phyloP scores from a whole-genome alignment of 2,113 vertebrate species.

The Oxyruncus cristatus region DNA sequence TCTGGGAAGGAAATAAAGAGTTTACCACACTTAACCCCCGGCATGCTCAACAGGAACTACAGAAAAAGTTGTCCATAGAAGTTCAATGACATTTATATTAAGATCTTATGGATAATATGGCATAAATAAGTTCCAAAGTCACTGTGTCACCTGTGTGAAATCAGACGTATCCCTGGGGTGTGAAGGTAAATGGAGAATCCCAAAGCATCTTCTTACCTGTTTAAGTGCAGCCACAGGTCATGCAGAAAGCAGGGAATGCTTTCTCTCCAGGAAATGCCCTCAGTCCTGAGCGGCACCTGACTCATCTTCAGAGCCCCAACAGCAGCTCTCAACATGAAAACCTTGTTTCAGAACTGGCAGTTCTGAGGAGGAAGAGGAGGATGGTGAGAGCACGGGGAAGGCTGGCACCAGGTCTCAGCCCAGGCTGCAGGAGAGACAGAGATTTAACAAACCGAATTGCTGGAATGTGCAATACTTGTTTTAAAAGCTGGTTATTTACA shows the following conservation, averaged over 20 bases:
- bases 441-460: neutral
- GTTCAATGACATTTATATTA: neutral
- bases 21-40: neutral
- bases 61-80: neutral
- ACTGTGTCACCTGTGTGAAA: neutral
- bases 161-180: neutral
- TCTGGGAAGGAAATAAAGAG: neutral
- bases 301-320: neutral
- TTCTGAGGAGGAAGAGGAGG: neutral
- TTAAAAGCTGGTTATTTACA: conserved; percentile 30
- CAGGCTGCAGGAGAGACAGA: neutral
- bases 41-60: neutral
- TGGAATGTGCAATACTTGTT: neutral
- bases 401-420: neutral
- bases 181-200: neutral
- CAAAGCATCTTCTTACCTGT: neutral
- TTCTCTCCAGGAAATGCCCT: neutral
- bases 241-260: neutral
- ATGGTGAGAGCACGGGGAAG: neutral
- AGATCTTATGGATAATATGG: neutral
- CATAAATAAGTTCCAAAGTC: neutral
- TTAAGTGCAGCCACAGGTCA: too few species aligned
- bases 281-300: too few species aligned
- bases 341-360: neutral
- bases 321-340: neutral